Evolutionary conservation across 35 echinoderm and acorn worm genomes (phyloP), one percentile per base, ranked within the genome.

Genomic region (Heliocidaris erythrogramma): DNA sequence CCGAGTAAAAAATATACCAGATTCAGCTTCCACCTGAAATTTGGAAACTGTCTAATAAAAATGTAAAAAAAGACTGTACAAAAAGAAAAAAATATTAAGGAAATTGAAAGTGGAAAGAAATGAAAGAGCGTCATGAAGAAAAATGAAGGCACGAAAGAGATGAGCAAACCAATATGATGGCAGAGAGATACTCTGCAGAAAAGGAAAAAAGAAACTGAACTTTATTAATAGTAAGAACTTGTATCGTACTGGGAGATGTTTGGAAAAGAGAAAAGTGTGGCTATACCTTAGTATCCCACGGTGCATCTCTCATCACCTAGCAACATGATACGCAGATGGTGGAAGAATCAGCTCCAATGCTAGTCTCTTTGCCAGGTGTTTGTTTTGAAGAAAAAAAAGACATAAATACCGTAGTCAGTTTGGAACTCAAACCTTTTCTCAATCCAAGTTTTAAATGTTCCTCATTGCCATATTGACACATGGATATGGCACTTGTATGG

Each of bases 231-330:
- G 35, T 69, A 69, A 18, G 60, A 69, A 69, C 65, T 27, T 78
- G 65, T 78, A 27, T n/a, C 21, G 17, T n/a, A 78, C 18, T 78
- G 27, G 65, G 65, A 78, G 65, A 78, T 78, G 65, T n/a, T 78
- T 78, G 65, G 61, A 7, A 78, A 78, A 78, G 65, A n/a, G 5
- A 89, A 89, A 89, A 89, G 31, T 89, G 31, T 89, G 47, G 65
- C 87, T 48, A 89, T 89, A 47, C 87, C 32, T 48, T 16, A 30
- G 91, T 48, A 92, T 92, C 91, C 91, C 91, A 92, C 91, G 91
- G 91, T 92, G 91, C 91, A 92, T 92, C 91, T 52, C 31, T 92
- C 91, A 92, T 92, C 91, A n/a, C 91, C 91, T 59, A 48, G 91
- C 91, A 92, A 92, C 91, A 48, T 92, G 91, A 92, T 32, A 92